Conservation (phyloP, 2,113 vertebrate genomes). For the Microtus pennsylvanicus region DNA sequence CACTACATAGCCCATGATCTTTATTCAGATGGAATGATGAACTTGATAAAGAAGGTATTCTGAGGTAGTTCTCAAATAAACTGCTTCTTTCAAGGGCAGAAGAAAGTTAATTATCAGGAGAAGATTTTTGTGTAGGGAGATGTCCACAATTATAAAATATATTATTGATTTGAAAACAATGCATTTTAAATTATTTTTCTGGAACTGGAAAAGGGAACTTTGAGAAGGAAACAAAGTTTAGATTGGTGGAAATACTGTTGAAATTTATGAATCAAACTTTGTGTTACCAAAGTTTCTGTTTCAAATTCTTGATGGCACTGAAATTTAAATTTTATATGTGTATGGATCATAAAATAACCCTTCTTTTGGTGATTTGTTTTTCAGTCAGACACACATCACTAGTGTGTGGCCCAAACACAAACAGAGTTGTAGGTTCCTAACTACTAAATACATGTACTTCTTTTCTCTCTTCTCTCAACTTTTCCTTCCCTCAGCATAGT, state of each 20-base stretch:
- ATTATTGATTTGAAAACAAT: neutral
- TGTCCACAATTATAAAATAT: neutral
- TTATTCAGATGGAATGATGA: neutral
- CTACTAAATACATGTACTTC: neutral
- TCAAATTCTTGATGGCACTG: conserved; percentile 50
- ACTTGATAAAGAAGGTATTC: neutral
- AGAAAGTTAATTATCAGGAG: neutral
- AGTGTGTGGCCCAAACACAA: neutral
- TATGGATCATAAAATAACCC: conserved; percentile 43
- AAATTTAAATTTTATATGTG: conserved; percentile 63
- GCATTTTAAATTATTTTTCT: neutral
- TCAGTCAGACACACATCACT: neutral
- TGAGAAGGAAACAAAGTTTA: conserved; percentile 22
- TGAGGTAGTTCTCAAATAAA: conserved; percentile 36
- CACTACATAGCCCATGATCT: neutral
- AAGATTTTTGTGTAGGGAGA: neutral
- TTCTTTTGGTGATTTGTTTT: neutral
- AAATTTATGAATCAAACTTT: neutral
- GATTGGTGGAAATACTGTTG: neutral
- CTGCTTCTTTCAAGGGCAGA: neutral
- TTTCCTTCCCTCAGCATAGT: neutral
- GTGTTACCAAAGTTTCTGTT: neutral
- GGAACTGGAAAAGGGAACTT: neutral
- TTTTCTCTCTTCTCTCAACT: neutral
- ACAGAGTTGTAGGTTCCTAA: neutral